A percentile compares a stretch with the other conserved stretches of the same genome.
These are phyloP conservation scores for Tamias sibiricus DNA, from an alignment of 2,113 vertebrate species.

Conservation along the genomic window DNA sequence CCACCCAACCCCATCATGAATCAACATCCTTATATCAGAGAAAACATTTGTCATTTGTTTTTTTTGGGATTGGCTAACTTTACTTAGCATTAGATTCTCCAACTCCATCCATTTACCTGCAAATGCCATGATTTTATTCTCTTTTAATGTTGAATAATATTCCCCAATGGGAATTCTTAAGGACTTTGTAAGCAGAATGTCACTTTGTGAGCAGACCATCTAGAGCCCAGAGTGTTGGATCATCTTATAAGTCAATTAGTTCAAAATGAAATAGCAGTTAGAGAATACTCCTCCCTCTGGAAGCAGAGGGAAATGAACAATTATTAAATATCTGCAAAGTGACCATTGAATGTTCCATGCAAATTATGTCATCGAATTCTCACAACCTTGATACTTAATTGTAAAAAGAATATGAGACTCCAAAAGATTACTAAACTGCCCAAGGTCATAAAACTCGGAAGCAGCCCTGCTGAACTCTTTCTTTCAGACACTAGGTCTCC, in stretches of 20 bases:
- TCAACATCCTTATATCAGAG: too few species aligned
- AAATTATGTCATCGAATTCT: background rate
- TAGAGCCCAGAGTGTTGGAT: background rate
- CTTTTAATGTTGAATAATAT: too few species aligned
- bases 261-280: background rate
- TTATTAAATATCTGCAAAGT: background rate
- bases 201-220: background rate
- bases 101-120: too few species aligned
- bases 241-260: background rate
- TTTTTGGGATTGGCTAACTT: too few species aligned
- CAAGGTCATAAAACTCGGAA: conserved; percentile 5
- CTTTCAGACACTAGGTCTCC: background rate
- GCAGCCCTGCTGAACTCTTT: background rate
- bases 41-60: too few species aligned
- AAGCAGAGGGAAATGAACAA: background rate
- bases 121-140: too few species aligned
- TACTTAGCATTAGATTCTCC: too few species aligned
- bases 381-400: background rate
- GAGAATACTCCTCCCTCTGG: background rate
- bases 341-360: background rate
- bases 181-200: background rate
- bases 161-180: background rate
- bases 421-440: background rate
- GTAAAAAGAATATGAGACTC: background rate
- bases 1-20: too few species aligned